A percentile compares a stretch with the other conserved stretches of the same genome.
phyloP scores from a whole-genome alignment of 2,113 vertebrate genomes.

The Malurus alboscapulatus region DNA sequence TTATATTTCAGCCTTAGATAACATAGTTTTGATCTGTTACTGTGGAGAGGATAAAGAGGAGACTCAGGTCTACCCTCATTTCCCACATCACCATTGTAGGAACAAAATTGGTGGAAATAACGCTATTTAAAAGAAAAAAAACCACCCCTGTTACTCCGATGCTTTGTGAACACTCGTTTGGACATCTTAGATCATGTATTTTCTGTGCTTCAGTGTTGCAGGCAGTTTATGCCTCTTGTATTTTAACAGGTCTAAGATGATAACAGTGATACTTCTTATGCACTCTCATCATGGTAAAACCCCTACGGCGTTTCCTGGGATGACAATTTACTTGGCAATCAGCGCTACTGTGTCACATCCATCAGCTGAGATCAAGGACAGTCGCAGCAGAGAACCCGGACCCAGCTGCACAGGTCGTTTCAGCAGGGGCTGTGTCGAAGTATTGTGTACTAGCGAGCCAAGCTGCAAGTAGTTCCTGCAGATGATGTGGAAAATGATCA shows the following conservation, averaged over 20 bases:
- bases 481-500: background rate
- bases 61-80: background rate
- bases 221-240: background rate
- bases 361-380: too few relatives aligned
- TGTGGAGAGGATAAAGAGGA: background rate
- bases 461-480: background rate
- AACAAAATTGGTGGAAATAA: background rate
- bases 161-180: background rate
- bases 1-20: background rate
- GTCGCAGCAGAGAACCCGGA: accelerated
- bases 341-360: background rate
- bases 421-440: accelerated
- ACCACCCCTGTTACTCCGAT: background rate
- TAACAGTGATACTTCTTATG: background rate
- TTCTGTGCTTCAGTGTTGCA: background rate
- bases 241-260: background rate
- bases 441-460: accelerated
- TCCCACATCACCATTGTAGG: background rate
- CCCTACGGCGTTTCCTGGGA: accelerated
- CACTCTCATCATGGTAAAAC: background rate
- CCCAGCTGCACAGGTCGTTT: too few relatives aligned
- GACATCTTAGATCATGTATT: background rate
- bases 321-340: accelerated
- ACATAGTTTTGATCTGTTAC: background rate
- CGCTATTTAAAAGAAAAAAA: background rate